Evolutionary conservation across 2,797 vertebrate species (phyloP), one percentile per base, ranked within the genome.

Genomic region (Hemibagrus guttatus): DNA sequence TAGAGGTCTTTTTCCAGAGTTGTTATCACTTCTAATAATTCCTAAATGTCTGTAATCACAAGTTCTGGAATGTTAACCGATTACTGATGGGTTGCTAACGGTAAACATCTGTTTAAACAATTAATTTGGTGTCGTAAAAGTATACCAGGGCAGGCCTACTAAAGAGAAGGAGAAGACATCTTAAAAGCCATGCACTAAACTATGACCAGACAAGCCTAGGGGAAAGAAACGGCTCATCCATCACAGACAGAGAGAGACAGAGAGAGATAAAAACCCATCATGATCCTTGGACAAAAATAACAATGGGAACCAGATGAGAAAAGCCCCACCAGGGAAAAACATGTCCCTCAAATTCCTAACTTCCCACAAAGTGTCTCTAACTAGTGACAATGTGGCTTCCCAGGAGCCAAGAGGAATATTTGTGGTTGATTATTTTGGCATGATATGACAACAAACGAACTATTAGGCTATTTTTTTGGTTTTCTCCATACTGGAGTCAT

Each of bases 281-380:
- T 89, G 91, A 88, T 86, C 76, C 90, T 88, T 74, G 83, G 91
- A 93, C 87, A 92, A 92, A 89, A 94, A 94, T 92, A 95, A 94
- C 93, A 94, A 92, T 91, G 92, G 92, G 91, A 93, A 92, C 86
- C 91, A 95, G 93, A 95, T 92, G 91, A 95, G 87, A 91, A 90
- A 89, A 88, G 87, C 90, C 91, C 91, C 93, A 93, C 85, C 87
- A 89, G 93, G 59, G 88, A 89, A 85, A 90, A 90, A 91, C 59
- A 84, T 79, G 91, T 94, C 93, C 92, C 92, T 91, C 86, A 89
- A 89, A 93, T 93, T 93, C 89, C 90, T 90, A 91, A 92, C 91
- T 91, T 94, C 91, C 92, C 90, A 93, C 92, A 92, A 94, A 92
- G 90, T 89, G 91, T 92, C 89, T 93, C 92, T 94, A 93, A 95